Evolutionary conservation across 2,888 invertebrate genomes (phyloP), one percentile per base, ranked within the genome.

Genomic region (Tenthredo amoena): DNA sequence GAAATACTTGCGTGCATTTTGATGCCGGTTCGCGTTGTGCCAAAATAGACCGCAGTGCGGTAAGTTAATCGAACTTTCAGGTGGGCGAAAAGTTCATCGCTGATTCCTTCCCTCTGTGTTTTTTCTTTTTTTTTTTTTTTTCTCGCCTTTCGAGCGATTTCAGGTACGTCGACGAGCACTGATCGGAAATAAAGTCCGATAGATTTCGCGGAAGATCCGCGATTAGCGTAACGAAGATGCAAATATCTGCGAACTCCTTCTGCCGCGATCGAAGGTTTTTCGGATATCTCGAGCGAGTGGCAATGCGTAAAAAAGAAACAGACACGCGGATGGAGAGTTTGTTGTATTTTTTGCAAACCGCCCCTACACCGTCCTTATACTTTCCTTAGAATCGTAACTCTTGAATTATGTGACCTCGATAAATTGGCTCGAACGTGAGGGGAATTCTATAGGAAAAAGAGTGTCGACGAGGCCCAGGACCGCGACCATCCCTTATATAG

Each of bases 1-100:
- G 62, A 81, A 62, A 81, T 81, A 81, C 37, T 81, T 81, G 81
- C 81, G 81, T 81, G 81, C 81, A 81, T 81, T 40, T 81, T 62
- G 43, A 81, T 81, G 77, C 77, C 50, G 34, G 77, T 77, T 77
- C 34, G 55, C 34, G 55, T 77, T 31, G 77, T 55, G 77, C 77
- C 77, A 77, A 55, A 77, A 77, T 55, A 50, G 50, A 77, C 77
- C 77, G 77, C 77, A 77, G 50, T 77, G 77, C 77, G 77, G 77
- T 77, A 55, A 77, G 77, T 77, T 50, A 77, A 55, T 26, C 34
- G 77, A 68, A 68, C 18, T 68, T 68, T 0, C 34, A 68, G 15
- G 31, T 77, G 77, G 18, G 15, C 10, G n/a, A 47, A 31, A n/a
- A 47, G 4, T 76, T 76, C 15, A 1, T 50, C 21, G 0, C n/a